Percentiles rank a stretch among this genome's conserved stretches.
These are phyloP conservation scores for Aleiodes alternator DNA, from an alignment of 2,888 invertebrate species.

Conservation along the genomic window DNA sequence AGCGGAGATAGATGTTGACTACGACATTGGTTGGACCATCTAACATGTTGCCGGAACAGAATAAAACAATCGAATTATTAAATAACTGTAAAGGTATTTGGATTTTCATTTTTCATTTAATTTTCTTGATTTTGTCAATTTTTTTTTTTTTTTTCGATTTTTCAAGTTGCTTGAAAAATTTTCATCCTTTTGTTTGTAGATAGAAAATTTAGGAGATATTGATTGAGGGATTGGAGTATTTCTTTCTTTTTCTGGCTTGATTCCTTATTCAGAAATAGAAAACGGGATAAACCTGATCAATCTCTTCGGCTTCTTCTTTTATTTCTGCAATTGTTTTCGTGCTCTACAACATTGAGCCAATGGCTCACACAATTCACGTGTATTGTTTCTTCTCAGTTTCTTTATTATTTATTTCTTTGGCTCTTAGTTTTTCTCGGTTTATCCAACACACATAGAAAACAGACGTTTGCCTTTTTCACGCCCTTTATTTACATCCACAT, in stretches of 20 bases:
- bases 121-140: slow-evolving; percentile 3
- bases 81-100: slow-evolving; percentile 51
- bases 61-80: slow-evolving; percentile 73
- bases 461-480: neutral
- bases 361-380: neutral
- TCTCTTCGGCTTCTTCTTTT: neutral
- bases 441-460: neutral
- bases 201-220: neutral
- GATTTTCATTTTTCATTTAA: slow-evolving; percentile 48
- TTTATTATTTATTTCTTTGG: neutral
- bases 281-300: neutral
- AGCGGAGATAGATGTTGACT: slow-evolving; percentile 97
- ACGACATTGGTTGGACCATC: slow-evolving; percentile 91
- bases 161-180: neutral
- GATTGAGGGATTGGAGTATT: neutral
- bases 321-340: slow-evolving; percentile 6
- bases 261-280: neutral
- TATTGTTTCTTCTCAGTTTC: neutral
- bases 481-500: too few relatives aligned
- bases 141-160: slow-evolving; percentile 1
- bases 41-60: slow-evolving; percentile 77
- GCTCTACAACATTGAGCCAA: neutral
- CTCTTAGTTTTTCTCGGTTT: neutral
- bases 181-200: neutral
- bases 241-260: neutral